Percentiles rank a stretch among this genome's conserved stretches.
Conservation (phyloP, 2,797 vertebrate genomes). For the Sebastes glaucus region DNA sequence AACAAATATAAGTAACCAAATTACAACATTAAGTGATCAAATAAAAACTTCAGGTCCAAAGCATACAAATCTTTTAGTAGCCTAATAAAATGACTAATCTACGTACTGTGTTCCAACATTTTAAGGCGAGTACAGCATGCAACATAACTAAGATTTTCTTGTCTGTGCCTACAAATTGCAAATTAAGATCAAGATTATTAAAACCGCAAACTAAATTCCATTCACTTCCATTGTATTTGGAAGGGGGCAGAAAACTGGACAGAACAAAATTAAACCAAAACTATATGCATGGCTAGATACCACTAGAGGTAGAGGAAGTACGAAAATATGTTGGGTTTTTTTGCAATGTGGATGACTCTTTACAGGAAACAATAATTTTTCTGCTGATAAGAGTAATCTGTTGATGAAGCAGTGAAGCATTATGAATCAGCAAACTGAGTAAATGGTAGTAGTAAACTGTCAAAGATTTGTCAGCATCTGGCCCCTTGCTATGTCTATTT, state of each 20-base stretch:
- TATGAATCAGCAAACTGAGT: constrained; percentile 17
- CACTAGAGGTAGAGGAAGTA: not conserved
- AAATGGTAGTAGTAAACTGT: not conserved
- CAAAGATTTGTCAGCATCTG: constrained; percentile 12
- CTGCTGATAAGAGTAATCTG: constrained; percentile 11
- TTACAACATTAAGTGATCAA: not conserved
- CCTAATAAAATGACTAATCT: not conserved
- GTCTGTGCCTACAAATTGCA: not conserved
- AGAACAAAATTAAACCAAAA: not conserved
- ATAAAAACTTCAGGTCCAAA: not conserved
- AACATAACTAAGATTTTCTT: not conserved
- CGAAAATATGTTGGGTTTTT: not conserved
- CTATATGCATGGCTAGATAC: not conserved
- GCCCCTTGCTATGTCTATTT: not conserved
- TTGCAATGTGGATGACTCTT: not conserved
- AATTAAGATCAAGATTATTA: not conserved
- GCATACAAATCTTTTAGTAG: not conserved
- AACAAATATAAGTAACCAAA: not conserved
- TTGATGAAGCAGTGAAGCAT: constrained; percentile 26
- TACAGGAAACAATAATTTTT: constrained; percentile 3
- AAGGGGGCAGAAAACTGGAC: not conserved
- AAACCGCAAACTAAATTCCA: not conserved
- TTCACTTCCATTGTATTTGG: not conserved
- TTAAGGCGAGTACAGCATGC: not conserved
- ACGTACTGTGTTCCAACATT: not conserved